phyloP scores from a whole-genome alignment of 2,888 invertebrate species.

The Sphaeridia pumilis region DNA sequence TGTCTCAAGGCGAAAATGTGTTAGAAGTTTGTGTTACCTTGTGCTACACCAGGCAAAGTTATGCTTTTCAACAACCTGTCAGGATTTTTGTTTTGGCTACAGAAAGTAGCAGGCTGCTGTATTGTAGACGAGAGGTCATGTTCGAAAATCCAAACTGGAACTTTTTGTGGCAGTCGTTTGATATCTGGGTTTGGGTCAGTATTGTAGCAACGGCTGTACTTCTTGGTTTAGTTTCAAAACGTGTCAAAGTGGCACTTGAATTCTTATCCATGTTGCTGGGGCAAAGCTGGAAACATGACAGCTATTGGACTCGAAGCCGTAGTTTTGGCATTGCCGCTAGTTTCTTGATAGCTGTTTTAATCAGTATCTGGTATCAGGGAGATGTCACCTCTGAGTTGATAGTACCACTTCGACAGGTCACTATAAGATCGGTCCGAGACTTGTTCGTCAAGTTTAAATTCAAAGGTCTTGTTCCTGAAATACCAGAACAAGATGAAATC shows the following conservation, averaged over 20 bases:
- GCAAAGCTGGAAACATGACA: not conserved
- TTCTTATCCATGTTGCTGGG: not conserved
- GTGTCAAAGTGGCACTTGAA: not conserved
- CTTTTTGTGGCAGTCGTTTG: not conserved
- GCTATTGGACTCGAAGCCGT: not conserved
- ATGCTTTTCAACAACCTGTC: not conserved
- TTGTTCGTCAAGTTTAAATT: not conserved
- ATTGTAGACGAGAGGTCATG: not conserved
- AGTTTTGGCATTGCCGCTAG: not conserved
- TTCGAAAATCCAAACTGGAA: slow-evolving; percentile 5
- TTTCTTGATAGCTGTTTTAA: not conserved
- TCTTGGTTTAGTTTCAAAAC: not conserved
- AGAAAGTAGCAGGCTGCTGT: not conserved
- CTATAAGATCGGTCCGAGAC: not conserved
- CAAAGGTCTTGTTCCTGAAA: not conserved
- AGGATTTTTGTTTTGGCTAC: slow-evolving; percentile 1
- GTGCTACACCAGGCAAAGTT: slow-evolving; percentile 1
- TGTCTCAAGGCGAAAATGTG: not conserved
- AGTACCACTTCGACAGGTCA: not conserved
- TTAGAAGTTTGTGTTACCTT: slow-evolving; percentile 1
- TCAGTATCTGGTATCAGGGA: slow-evolving; percentile 6
- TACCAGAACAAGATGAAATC: not conserved
- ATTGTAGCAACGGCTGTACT: not conserved
- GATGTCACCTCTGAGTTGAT: slow-evolving; percentile 4
- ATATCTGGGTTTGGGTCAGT: slow-evolving; percentile 3